Evolutionary conservation across 2,113 vertebrate genomes (phyloP).

Genomic region (Perognathus longimembris): DNA sequence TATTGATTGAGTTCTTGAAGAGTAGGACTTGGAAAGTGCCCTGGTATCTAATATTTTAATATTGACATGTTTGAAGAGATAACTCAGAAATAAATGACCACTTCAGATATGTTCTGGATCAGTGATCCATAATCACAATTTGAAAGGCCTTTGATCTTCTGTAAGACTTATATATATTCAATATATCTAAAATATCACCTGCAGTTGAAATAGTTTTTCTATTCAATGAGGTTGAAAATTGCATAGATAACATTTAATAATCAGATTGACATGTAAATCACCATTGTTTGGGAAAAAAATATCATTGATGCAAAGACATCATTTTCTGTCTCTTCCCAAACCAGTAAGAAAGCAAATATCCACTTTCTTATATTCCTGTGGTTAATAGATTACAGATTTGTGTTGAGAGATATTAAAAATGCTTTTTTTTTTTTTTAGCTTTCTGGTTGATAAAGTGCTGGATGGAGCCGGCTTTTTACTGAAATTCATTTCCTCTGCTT

Average conservation of each 20-base stretch:
- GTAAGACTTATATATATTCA: constrained; percentile 60
- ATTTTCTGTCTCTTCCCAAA: constrained; percentile 72
- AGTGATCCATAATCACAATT: constrained; percentile 58
- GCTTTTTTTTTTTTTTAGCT: constrained; percentile 33
- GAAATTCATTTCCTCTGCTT: constrained; percentile 73
- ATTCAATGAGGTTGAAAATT: constrained; percentile 58
- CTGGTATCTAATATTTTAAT: constrained; percentile 69
- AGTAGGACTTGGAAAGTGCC: constrained; percentile 22
- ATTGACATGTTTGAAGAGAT: constrained; percentile 54
- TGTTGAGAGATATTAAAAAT: constrained; percentile 66
- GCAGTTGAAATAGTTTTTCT: constrained; percentile 65
- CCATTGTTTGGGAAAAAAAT: constrained; percentile 73
- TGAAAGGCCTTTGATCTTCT: constrained; percentile 65
- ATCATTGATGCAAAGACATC: constrained; percentile 73
- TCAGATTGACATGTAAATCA: constrained; percentile 74
- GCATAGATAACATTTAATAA: constrained; percentile 78
- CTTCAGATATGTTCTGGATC: constrained; percentile 69
- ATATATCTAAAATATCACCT: constrained; percentile 60
- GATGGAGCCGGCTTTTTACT: constrained; percentile 47
- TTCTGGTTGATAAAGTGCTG: constrained; percentile 72
- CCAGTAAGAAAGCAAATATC: constrained; percentile 74
- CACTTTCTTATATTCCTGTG: constrained; percentile 62
- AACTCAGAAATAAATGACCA: constrained; percentile 66
- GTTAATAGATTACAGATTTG: constrained; percentile 75
- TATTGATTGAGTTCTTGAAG: constrained; percentile 40